phyloP scores from a whole-genome alignment of 2,797 vertebrate genomes.

The Percopsis omiscomaycus region DNA sequence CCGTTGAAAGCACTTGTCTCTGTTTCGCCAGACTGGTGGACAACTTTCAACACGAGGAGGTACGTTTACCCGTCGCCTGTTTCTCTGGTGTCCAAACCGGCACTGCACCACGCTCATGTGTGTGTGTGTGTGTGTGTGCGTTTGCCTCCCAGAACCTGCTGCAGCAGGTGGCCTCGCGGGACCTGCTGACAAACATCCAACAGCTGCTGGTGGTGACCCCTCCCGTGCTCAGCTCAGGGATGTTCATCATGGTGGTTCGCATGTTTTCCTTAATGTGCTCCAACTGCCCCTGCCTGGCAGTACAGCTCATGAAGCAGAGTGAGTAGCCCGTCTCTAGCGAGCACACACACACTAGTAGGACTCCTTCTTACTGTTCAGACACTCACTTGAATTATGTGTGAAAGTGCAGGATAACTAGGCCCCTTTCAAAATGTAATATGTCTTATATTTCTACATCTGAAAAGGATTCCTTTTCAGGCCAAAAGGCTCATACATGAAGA shows the following conservation, averaged over 20 bases:
- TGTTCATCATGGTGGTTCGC: slow-evolving; percentile 99
- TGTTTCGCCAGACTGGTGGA: slow-evolving; percentile 98
- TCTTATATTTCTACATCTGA: no score
- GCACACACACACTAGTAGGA: neutral
- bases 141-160: slow-evolving; percentile 87
- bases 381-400: neutral
- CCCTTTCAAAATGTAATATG: no score
- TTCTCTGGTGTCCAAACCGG: neutral
- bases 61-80: slow-evolving; percentile 50
- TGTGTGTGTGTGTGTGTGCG: slow-evolving; percentile 10
- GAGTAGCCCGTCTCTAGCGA: slow-evolving; percentile 64
- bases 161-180: slow-evolving; percentile 96
- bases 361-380: neutral
- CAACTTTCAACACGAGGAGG: slow-evolving; percentile 99
- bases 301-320: slow-evolving; percentile 99
- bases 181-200: slow-evolving; percentile 97
- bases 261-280: slow-evolving; percentile 99
- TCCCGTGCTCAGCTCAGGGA: slow-evolving; percentile 97
- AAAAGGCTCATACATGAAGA: no score
- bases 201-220: slow-evolving; percentile 97
- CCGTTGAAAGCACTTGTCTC: slow-evolving; percentile 99
- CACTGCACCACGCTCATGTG: neutral
- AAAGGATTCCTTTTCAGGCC: no score
- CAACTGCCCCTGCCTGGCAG: slow-evolving; percentile 95
- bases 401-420: no score